Conservation (phyloP, 64 coral and sea anemone genomes). For the Stichodactyla mertensii region DNA sequence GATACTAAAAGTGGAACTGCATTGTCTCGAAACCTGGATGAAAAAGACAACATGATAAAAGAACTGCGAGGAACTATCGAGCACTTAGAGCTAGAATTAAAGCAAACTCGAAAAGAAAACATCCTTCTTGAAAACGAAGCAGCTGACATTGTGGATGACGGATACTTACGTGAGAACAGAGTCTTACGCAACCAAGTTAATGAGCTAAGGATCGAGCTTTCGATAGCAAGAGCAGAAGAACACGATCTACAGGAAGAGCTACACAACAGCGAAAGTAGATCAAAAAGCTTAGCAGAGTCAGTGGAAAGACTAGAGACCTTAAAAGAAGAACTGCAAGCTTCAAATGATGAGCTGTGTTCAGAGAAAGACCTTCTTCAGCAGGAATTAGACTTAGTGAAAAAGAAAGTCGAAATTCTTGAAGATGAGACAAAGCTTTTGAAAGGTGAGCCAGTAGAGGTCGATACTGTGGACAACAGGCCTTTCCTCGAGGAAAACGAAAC, state of each 20-base stretch:
- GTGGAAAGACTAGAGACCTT: constrained; percentile 19
- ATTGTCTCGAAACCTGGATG: not conserved
- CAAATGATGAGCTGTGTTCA: not conserved
- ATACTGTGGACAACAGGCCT: not conserved
- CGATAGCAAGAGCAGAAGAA: constrained; percentile 7
- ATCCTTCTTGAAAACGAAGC: constrained; percentile 15
- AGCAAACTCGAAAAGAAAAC: not conserved
- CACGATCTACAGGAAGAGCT: not conserved
- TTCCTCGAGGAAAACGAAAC: not conserved
- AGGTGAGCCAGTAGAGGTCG: not conserved
- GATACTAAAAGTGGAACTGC: not conserved
- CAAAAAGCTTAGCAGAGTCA: not conserved
- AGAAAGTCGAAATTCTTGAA: not conserved
- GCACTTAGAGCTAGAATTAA: not conserved
- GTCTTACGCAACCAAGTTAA: not conserved
- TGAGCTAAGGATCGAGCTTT: not conserved
- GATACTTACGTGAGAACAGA: not conserved
- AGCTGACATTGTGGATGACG: constrained; percentile 5
- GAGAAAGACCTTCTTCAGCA: not conserved
- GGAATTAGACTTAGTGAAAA: not conserved
- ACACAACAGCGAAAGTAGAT: not conserved
- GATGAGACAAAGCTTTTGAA: not conserved
- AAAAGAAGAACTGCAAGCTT: constrained; percentile 19
- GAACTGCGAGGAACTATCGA: not conserved
- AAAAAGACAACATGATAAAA: constrained; percentile 1